Evolutionary conservation across 2,797 vertebrate species (phyloP).

Genomic region (Varecia variegata): DNA sequence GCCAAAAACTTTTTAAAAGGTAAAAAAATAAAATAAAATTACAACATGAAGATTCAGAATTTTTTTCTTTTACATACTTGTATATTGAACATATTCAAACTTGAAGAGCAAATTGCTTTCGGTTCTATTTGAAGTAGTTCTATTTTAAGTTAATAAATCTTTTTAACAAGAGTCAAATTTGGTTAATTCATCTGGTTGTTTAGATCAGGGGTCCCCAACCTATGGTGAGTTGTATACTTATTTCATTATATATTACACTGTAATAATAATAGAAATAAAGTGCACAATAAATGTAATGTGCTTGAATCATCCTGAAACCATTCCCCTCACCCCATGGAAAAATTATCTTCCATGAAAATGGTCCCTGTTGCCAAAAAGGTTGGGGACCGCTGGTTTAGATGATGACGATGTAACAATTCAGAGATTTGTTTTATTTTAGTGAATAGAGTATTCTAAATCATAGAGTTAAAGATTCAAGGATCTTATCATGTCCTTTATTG

Average conservation of each 20-base stretch:
- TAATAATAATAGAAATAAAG: no score
- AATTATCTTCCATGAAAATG: no score
- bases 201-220: not conserved
- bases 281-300: no score
- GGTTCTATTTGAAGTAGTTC: constrained; percentile 67
- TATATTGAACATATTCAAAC: constrained; percentile 68
- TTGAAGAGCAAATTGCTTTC: constrained; percentile 65
- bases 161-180: constrained; percentile 66
- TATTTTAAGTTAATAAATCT: constrained; percentile 75
- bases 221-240: no score
- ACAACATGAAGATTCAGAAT: constrained; percentile 80
- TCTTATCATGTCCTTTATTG: constrained; percentile 35
- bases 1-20: constrained; percentile 91
- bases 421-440: constrained; percentile 23
- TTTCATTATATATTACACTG: no score
- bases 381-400: not conserved
- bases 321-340: no score
- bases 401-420: not conserved
- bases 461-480: constrained; percentile 29
- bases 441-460: constrained; percentile 19
- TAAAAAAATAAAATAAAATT: constrained; percentile 85
- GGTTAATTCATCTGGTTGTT: constrained; percentile 56
- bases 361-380: no score
- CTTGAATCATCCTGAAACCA: no score
- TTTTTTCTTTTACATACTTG: constrained; percentile 77